Conservation (phyloP, 2,888 invertebrate genomes). For the Tetanocera ferruginea region DNA sequence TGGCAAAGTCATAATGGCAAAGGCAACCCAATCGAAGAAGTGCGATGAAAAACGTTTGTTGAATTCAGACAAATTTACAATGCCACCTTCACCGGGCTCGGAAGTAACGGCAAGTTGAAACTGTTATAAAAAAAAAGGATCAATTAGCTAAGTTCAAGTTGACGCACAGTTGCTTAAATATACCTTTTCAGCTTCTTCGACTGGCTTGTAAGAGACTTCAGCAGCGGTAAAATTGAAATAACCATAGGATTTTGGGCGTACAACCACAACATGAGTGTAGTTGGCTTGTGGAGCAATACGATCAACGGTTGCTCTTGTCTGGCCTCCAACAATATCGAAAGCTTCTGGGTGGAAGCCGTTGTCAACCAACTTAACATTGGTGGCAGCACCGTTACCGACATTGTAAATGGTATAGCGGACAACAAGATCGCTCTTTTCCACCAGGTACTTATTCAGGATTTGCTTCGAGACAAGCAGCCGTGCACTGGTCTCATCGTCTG, state of each 20-base stretch:
- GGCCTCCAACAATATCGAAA: constrained; percentile 91
- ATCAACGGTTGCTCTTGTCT: constrained; percentile 85
- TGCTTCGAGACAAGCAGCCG: constrained; percentile 92
- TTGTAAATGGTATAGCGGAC: constrained; percentile 96
- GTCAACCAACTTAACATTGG: constrained; percentile 87
- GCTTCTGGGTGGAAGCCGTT: constrained; percentile 92
- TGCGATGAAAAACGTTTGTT: constrained; percentile 98
- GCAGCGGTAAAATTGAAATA: constrained; percentile 98
- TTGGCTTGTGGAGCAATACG: constrained; percentile 94
- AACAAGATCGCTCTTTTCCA: constrained; percentile 96
- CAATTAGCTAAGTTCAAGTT: background rate
- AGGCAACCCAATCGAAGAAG: constrained; percentile 96
- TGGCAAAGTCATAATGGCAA: constrained; percentile 96
- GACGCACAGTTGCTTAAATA: background rate
- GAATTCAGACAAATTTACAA: constrained; percentile 92
- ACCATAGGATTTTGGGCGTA: constrained; percentile 90
- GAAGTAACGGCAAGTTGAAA: constrained; percentile 82
- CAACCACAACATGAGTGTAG: constrained; percentile 92
- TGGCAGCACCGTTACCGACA: constrained; percentile 91
- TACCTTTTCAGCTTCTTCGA: constrained; percentile 80
- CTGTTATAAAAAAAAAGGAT: constrained; percentile 70
- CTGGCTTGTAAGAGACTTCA: constrained; percentile 87
- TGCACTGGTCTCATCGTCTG: constrained; percentile 80
- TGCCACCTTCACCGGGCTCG: constrained; percentile 96
- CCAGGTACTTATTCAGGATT: constrained; percentile 94